Evolutionary conservation across 92 coral and sea anemone species (phyloP), one percentile per base, ranked within the genome.

Genomic region (Meandrina meandrites): DNA sequence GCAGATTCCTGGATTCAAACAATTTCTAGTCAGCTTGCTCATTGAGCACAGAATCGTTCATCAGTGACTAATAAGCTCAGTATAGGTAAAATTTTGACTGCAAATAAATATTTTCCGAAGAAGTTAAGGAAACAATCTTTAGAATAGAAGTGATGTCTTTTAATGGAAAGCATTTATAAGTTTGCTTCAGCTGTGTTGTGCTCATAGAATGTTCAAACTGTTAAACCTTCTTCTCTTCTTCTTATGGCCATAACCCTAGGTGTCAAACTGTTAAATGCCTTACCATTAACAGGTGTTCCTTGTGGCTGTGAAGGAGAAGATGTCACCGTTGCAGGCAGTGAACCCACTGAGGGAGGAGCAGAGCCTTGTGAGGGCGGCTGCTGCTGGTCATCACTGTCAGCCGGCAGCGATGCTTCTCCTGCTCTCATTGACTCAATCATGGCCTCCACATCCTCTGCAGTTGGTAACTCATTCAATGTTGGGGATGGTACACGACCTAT

Each of bases 401-500:
- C 42, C 1, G 80, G 11, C 72, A 94, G 86, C 50, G 89, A 73
- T 9, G 90, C 86, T 56, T 86, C 95, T 22, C 84, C 95, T 75
- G 93, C 89, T 35, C 94, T 86, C 88, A 95, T 94, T 1, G 98
- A 94, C 42, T 93, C 96, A 77, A 97, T 97, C 96, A 97, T 94
- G 58, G 98, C 98, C 79, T 97, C 99, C 37, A 97, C 96, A 91
- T 97, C 99, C 73, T 94, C 98, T 31, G 99, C 95, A 36, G 97
- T 97, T 27, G 99, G 99, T 64, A 97, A 71, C 80, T 95, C 95
- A 68, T 97, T 97, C 40, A 97, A 72, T 50, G 96, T 94, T 35
- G 99, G 99, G 47, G 99, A 97, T 36, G 96, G 96, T 3, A 97
- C 99, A 60, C 88, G 97, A 14, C 97, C 99, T 97, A 69, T 9